Evolutionary conservation across 2,797 vertebrate genomes (phyloP).

Genomic region (Oreortyx pictus): DNA sequence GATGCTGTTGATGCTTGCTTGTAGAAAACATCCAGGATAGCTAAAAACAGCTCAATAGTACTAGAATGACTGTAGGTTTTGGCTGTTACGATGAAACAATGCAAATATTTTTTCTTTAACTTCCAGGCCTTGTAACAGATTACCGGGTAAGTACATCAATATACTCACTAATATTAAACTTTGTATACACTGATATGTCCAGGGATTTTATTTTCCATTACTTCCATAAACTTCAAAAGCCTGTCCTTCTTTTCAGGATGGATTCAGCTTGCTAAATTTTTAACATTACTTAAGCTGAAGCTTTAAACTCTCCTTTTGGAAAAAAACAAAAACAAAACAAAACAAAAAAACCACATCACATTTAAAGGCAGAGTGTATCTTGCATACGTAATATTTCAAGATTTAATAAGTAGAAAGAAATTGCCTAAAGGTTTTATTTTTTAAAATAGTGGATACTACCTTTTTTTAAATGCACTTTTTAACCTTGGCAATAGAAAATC

Average conservation of each 20-base stretch:
- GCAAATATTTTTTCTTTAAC: constrained; percentile 6
- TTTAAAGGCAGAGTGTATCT: neutral
- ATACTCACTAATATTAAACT: neutral
- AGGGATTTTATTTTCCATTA: neutral
- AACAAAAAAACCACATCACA: too few species aligned
- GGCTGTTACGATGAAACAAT: neutral
- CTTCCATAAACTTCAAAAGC: neutral
- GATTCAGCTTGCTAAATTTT: neutral
- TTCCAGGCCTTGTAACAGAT: constrained; percentile 87
- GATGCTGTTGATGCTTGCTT: neutral
- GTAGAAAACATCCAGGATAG: neutral
- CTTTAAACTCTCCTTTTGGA: neutral
- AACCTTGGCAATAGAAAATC: neutral
- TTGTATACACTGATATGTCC: neutral
- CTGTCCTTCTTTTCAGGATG: neutral
- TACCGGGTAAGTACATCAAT: constrained; percentile 85
- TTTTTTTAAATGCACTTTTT: neutral
- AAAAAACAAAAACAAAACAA: too few species aligned
- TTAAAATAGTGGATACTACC: neutral
- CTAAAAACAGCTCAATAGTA: neutral
- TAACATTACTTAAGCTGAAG: neutral
- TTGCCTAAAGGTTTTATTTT: neutral
- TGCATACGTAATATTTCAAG: neutral
- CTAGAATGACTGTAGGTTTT: neutral
- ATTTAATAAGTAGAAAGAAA: neutral